Conservation (phyloP, 2,113 vertebrate species). For the Rattus norvegicus region DNA sequence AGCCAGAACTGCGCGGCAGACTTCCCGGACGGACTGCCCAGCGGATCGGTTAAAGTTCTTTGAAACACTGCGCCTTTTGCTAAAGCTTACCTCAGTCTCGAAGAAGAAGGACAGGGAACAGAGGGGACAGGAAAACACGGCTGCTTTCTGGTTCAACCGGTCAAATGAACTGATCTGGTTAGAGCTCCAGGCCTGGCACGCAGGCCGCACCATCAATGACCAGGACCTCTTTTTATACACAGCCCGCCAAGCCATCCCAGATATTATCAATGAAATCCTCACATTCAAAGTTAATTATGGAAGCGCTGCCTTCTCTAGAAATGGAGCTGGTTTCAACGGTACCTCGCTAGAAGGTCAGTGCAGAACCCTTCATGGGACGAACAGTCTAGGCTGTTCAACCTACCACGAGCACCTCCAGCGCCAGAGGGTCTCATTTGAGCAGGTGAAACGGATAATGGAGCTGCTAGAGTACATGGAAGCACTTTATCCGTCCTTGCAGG, state of each 20-base stretch:
- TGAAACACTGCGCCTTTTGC: constrained; percentile 96
- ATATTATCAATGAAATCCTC: constrained; percentile 97
- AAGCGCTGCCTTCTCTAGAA: constrained; percentile 83
- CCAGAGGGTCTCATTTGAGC: constrained; percentile 95
- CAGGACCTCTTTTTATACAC: constrained; percentile 97
- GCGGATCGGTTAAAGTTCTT: constrained; percentile 99
- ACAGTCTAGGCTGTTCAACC: constrained; percentile 85
- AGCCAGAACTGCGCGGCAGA: constrained; percentile 95
- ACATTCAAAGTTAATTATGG: constrained; percentile 97
- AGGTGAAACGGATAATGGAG: constrained; percentile 98
- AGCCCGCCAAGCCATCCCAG: constrained; percentile 97
- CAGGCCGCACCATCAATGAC: constrained; percentile 94
- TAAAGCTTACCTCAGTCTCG: constrained; percentile 99
- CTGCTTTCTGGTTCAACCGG: constrained; percentile 94
- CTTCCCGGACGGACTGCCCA: constrained; percentile 96
- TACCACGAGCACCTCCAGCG: constrained; percentile 94
- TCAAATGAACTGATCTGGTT: constrained; percentile 98
- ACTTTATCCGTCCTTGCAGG: constrained; percentile 97
- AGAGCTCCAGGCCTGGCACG: constrained; percentile 99
- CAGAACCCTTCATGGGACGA: constrained; percentile 78
- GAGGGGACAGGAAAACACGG: constrained; percentile 94
- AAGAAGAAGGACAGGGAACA: constrained; percentile 99
- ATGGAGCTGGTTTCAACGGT: constrained; percentile 85
- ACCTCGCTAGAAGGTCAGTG: constrained; percentile 85
- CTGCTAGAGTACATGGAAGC: constrained; percentile 97